A percentile compares a stretch with the other conserved stretches of the same genome.
Evolutionary conservation across 2,888 invertebrate species (phyloP).

Genomic region (Torymus tubicola): DNA sequence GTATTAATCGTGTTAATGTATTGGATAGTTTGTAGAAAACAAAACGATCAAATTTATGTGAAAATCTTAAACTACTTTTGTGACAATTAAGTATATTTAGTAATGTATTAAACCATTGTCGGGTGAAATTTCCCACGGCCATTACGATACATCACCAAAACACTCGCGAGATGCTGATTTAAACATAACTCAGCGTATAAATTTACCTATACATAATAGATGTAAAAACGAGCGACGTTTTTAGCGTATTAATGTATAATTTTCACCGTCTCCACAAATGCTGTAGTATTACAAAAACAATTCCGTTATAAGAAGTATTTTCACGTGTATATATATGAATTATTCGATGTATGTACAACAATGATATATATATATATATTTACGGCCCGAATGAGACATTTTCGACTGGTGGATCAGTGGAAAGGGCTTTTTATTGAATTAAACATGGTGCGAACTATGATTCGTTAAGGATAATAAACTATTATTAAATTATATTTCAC

Average conservation of each 20-base stretch:
- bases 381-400: constrained; percentile 35
- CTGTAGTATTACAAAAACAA: constrained; percentile 43
- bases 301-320: constrained; percentile 33
- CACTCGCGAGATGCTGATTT: no score
- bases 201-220: background rate
- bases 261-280: constrained; percentile 31
- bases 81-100: constrained; percentile 4
- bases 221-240: constrained; percentile 21
- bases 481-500: constrained; percentile 51
- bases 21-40: no score
- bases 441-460: constrained; percentile 54
- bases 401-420: constrained; percentile 51
- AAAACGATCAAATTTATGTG: background rate
- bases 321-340: constrained; percentile 25
- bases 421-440: constrained; percentile 52
- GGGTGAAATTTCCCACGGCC: constrained; percentile 48
- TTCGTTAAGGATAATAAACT: constrained; percentile 55
- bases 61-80: constrained; percentile 27
- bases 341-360: constrained; percentile 40
- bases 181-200: constrained; percentile 2
- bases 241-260: constrained; percentile 37
- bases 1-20: no score
- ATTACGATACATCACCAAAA: constrained; percentile 10
- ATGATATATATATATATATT: constrained; percentile 6
- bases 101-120: constrained; percentile 26